Evolutionary conservation across 2,113 vertebrate species (phyloP), one percentile per base, ranked within the genome.

Genomic region (Colistium nudipinnis): DNA sequence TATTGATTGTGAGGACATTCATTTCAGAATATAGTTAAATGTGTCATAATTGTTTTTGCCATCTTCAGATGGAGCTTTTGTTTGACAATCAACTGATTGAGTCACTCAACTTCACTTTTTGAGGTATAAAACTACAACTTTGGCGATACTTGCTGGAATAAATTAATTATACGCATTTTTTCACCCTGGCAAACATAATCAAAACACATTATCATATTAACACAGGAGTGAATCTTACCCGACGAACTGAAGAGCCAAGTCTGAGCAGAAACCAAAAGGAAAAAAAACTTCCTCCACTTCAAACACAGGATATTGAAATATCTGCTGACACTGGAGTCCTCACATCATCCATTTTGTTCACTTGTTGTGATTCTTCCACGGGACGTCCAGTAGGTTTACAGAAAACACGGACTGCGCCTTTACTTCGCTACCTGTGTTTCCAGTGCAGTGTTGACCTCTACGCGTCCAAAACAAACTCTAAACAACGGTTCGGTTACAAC

Each of bases 181-280:
- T n/a, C n/a, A n/a, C n/a, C n/a, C n/a, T n/a, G n/a, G n/a, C n/a
- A n/a, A n/a, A n/a, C n/a, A n/a, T n/a, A n/a, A n/a, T n/a, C n/a
- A n/a, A n/a, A n/a, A n/a, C n/a, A n/a, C n/a, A n/a, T n/a, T n/a
- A n/a, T n/a, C n/a, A n/a, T n/a, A n/a, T n/a, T n/a, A n/a, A n/a
- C n/a, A n/a, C n/a, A n/a, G n/a, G n/a, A n/a, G 31, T 55, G 36
- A 84, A n/a, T n/a, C 80, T 25, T 72, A 91, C 89, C 89, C 85
- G 81, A 77, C 87, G 73, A 78, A 7, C 53, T 44, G 49, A 60
- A 31, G 44, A 30, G 8, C 49, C 59, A 44, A 28, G 2, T 28
- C 9, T 9, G 30, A 31, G 61, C 1, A 43, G 45, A 71, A 67
- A 43, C 5, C 22, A 22, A 45, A 12, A 41, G 51, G 69, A 54